Evolutionary conservation across 2,797 vertebrate species (phyloP).

Genomic region (Dermochelys coriacea): DNA sequence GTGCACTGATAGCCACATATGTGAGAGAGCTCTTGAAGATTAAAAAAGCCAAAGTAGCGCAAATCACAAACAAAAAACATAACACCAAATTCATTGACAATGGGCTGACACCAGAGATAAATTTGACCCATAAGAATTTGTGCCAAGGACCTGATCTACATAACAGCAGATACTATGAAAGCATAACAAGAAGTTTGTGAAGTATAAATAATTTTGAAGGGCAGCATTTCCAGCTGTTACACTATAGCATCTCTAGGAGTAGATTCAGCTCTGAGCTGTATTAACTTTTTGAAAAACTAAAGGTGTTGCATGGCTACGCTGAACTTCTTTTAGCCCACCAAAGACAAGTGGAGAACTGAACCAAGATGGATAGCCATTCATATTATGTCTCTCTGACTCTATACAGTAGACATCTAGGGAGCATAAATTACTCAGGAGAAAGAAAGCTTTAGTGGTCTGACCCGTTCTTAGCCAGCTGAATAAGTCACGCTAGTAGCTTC

Average conservation of each 20-base stretch:
- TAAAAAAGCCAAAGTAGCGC: neutral
- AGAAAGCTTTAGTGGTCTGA: neutral
- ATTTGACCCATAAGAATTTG: neutral
- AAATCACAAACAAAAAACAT: neutral
- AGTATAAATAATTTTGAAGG: neutral
- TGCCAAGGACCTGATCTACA: neutral
- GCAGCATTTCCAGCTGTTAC: neutral
- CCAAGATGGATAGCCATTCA: slow-evolving; percentile 13
- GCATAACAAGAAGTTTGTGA: neutral
- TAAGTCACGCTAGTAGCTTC: neutral
- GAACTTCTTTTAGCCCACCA: slow-evolving; percentile 39
- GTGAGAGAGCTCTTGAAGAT: neutral
- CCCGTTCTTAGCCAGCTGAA: slow-evolving; percentile 39
- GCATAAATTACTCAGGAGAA: neutral
- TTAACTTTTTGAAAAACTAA: slow-evolving; percentile 10
- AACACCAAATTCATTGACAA: neutral
- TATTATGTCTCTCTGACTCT: slow-evolving; percentile 37
- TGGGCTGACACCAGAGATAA: neutral
- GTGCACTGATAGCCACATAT: neutral
- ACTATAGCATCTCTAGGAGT: slow-evolving; percentile 3
- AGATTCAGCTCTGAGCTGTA: neutral
- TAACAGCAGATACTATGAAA: neutral
- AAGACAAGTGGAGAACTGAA: neutral
- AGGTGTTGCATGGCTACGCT: slow-evolving; percentile 23
- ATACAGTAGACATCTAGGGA: neutral